Evolutionary conservation across 2,888 invertebrate species (phyloP).

Genomic region (Parnassius mnemosyne): DNA sequence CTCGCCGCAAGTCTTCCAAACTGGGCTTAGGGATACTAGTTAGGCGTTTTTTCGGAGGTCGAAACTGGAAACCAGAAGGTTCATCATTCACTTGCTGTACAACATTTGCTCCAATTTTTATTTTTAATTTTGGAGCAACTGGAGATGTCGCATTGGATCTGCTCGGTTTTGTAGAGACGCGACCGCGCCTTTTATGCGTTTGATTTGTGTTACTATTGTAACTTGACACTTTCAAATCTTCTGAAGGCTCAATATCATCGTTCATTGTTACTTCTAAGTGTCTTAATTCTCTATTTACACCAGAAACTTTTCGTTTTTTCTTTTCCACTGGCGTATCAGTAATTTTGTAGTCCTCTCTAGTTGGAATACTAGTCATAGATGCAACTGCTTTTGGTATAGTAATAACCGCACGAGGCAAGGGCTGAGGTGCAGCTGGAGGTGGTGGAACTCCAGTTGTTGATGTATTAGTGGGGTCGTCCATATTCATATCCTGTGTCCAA

Average conservation of each 20-base stretch:
- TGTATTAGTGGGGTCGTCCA: slow-evolving; percentile 85
- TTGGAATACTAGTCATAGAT: slow-evolving; percentile 92
- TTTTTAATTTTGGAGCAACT: slow-evolving; percentile 87
- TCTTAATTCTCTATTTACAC: slow-evolving; percentile 81
- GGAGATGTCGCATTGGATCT: slow-evolving; percentile 47
- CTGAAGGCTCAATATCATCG: slow-evolving; percentile 74
- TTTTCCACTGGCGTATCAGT: slow-evolving; percentile 84
- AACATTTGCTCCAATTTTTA: slow-evolving; percentile 84
- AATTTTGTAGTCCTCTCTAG: slow-evolving; percentile 89
- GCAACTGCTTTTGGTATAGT: slow-evolving; percentile 94
- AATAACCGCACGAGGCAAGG: slow-evolving; percentile 85
- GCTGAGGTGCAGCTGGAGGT: slow-evolving; percentile 81
- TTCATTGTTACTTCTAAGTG: slow-evolving; percentile 82
- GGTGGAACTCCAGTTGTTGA: slow-evolving; percentile 73
- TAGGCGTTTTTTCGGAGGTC: slow-evolving; percentile 92
- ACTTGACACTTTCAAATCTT: slow-evolving; percentile 56
- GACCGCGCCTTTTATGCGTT: slow-evolving; percentile 57
- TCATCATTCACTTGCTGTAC: slow-evolving; percentile 76
- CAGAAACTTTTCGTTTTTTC: slow-evolving; percentile 82
- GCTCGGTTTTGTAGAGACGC: slow-evolving; percentile 50
- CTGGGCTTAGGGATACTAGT: slow-evolving; percentile 83
- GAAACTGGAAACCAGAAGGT: slow-evolving; percentile 72
- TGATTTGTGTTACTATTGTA: slow-evolving; percentile 43
- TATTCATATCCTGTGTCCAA: slow-evolving; percentile 92
- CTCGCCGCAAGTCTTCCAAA: slow-evolving; percentile 89